Evolutionary conservation across 2,888 invertebrate genomes (phyloP).

Genomic region (Xanthia togata): DNA sequence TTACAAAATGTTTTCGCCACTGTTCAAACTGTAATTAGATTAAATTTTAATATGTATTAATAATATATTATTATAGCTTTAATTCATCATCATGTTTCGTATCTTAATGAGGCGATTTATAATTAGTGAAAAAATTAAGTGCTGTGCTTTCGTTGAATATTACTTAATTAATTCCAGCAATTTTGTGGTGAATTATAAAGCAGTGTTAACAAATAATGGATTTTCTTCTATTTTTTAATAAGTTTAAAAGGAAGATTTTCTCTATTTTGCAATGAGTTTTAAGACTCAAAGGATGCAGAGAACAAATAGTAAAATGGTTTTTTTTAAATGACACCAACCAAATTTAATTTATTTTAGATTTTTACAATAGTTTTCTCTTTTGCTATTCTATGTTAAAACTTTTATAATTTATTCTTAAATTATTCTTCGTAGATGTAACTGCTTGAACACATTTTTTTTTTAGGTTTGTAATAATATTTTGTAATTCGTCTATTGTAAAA

Average conservation of each 20-base stretch:
- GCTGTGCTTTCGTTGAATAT: background rate
- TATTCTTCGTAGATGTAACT: too few species aligned
- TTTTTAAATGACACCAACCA: too few species aligned
- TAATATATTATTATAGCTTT: constrained; percentile 4
- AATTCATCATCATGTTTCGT: background rate
- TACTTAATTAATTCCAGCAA: background rate
- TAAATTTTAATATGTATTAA: background rate
- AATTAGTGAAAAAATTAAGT: constrained; percentile 3
- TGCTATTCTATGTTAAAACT: too few species aligned
- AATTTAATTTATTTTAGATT: too few species aligned
- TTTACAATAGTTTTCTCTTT: too few species aligned
- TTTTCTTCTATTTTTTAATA: background rate
- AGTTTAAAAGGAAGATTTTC: constrained; percentile 6
- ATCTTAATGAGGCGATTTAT: constrained; percentile 7
- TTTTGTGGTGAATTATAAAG: constrained; percentile 16
- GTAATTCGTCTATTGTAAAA: too few species aligned
- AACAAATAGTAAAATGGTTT: too few species aligned
- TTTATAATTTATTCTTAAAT: too few species aligned
- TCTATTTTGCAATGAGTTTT: constrained; percentile 8
- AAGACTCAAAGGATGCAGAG: constrained; percentile 26
- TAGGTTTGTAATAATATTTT: too few species aligned
- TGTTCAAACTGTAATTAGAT: background rate
- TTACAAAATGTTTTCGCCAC: background rate
- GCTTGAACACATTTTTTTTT: too few species aligned
- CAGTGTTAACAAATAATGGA: background rate